A percentile compares a stretch with the other conserved stretches of the same genome.
Evolutionary conservation across 2,888 invertebrate genomes (phyloP).

Genomic region (Rotaria socialis): DNA sequence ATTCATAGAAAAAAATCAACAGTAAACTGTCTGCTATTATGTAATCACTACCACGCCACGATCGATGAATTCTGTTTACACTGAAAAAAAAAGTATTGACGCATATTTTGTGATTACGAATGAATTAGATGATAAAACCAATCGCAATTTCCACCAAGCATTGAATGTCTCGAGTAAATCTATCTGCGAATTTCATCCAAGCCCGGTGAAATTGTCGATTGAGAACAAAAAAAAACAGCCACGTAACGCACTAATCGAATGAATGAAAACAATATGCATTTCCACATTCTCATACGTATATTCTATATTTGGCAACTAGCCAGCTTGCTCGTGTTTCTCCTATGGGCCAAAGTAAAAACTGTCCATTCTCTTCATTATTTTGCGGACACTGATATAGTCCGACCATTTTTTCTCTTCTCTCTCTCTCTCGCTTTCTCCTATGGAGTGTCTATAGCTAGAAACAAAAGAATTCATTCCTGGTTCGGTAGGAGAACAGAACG

Average conservation of each 20-base stretch:
- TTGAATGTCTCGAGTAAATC: not conserved
- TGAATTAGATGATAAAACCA: not conserved
- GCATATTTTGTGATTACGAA: too few relatives aligned
- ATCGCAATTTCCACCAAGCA: constrained; percentile 6
- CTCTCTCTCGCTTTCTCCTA: not conserved
- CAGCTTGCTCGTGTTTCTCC: not conserved
- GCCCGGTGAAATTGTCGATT: constrained; percentile 7
- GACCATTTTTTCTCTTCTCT: not conserved
- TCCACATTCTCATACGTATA: not conserved
- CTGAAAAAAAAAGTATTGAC: too few relatives aligned
- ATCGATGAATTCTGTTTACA: too few relatives aligned
- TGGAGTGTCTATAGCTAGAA: not conserved
- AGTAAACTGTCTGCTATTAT: too few relatives aligned
- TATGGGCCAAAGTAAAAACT: not conserved
- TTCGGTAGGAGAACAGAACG: constrained; percentile 11
- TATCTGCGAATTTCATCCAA: constrained; percentile 12
- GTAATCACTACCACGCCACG: too few relatives aligned
- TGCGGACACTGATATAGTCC: not conserved
- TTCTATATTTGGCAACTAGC: not conserved
- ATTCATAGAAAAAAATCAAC: too few relatives aligned
- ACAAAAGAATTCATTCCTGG: not conserved
- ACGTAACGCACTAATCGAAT: not conserved
- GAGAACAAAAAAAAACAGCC: not conserved
- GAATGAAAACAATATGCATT: not conserved
- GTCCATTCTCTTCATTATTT: not conserved